These are phyloP conservation scores for Rutpela maculata DNA, from an alignment of 2,888 invertebrate genomes.

Conservation along the genomic window DNA sequence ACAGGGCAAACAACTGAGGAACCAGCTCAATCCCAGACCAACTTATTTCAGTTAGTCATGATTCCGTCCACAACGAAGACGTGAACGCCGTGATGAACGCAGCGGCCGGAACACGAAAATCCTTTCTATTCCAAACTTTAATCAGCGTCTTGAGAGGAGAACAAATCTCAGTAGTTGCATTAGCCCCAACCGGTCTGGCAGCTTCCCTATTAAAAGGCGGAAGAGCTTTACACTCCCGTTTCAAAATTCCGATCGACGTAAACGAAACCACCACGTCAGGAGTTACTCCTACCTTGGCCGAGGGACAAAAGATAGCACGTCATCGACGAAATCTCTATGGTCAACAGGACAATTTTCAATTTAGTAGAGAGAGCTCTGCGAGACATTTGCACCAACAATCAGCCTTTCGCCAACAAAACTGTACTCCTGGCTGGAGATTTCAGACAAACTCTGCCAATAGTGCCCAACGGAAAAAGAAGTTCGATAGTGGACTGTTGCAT, in stretches of 20 bases:
- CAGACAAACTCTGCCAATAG: constrained; percentile 45
- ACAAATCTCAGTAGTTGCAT: neutral
- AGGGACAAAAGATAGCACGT: neutral
- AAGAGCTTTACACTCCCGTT: constrained; percentile 15
- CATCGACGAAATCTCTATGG: constrained; percentile 28
- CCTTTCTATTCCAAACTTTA: constrained; percentile 9
- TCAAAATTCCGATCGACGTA: neutral
- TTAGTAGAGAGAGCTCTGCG: constrained; percentile 13
- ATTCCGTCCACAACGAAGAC: neutral
- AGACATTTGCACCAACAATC: constrained; percentile 10
- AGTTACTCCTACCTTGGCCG: neutral
- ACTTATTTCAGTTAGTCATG: neutral
- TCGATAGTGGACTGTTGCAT: constrained; percentile 42
- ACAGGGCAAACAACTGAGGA: neutral
- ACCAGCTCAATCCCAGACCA: neutral
- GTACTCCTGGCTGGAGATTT: constrained; percentile 44
- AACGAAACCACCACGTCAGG: constrained; percentile 2
- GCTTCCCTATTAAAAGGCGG: constrained; percentile 14
- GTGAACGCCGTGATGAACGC: neutral
- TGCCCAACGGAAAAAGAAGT: constrained; percentile 41
- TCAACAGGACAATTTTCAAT: neutral
- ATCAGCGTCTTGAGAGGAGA: neutral
- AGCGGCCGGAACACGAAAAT: neutral
- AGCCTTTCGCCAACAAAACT: constrained; percentile 38
- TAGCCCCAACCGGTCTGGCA: constrained; percentile 2